Conservation (phyloP, 2,113 vertebrate genomes). For the Eulacestoma nigropectus region DNA sequence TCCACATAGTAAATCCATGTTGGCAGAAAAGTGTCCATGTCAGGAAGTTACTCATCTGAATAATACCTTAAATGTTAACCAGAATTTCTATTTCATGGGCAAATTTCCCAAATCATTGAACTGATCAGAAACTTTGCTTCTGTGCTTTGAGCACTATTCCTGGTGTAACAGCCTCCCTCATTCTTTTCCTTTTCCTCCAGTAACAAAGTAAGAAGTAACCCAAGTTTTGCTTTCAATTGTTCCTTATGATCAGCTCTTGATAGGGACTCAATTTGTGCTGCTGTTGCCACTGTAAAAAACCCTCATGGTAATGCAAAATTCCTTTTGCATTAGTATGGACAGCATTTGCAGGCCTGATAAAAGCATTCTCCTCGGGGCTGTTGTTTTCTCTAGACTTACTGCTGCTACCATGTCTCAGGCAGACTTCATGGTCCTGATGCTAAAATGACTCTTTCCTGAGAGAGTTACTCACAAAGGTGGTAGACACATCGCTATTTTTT, state of each 20-base stretch:
- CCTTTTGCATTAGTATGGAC: neutral
- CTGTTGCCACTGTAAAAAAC: neutral
- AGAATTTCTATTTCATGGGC: neutral
- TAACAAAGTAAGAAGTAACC: neutral
- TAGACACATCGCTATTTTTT: neutral
- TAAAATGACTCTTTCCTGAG: neutral
- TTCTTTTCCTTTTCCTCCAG: neutral
- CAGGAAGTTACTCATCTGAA: neutral
- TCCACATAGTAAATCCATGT: neutral
- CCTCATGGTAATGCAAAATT: neutral
- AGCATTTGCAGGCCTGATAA: neutral
- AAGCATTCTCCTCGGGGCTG: neutral
- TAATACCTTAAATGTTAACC: neutral
- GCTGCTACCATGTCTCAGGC: neutral
- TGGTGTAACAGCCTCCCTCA: neutral
- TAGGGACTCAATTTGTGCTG: rapidly evolving
- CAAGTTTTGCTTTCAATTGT: neutral
- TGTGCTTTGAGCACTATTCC: neutral
- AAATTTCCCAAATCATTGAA: neutral
- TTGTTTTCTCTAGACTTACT: neutral
- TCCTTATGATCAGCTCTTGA: neutral
- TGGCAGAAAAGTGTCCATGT: neutral
- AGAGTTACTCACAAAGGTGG: neutral
- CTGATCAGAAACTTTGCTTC: neutral
- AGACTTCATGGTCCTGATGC: neutral